phyloP scores from a whole-genome alignment of 2,797 vertebrate genomes.

The Rhinogobio ventralis region DNA sequence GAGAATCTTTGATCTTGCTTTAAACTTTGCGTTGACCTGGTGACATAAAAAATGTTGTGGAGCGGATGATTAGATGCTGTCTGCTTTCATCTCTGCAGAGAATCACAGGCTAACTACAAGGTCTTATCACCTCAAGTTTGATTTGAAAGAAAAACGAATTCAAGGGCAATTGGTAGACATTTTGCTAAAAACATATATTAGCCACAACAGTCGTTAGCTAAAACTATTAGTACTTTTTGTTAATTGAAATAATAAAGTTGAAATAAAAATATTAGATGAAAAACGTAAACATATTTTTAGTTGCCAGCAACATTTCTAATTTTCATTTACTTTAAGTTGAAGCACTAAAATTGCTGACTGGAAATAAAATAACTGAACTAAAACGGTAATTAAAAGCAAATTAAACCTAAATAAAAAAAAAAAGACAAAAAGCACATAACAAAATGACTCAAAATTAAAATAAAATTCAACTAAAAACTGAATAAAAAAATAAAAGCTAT shows the following conservation, averaged over 20 bases:
- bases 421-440: neutral
- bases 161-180: neutral
- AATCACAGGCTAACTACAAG: neutral
- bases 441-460: neutral
- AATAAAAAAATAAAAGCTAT: neutral
- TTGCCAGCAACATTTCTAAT: neutral
- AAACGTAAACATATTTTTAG: neutral
- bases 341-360: neutral
- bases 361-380: neutral
- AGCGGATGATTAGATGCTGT: neutral
- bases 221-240: neutral
- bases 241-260: neutral
- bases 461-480: neutral
- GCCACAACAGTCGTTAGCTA: neutral
- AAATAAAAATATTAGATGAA: neutral
- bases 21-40: neutral
- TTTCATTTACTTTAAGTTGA: neutral
- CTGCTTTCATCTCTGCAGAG: slow-evolving; percentile 9
- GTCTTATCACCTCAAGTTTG: neutral
- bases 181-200: neutral
- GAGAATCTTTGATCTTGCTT: slow-evolving; percentile 18
- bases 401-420: neutral
- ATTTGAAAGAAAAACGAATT: neutral
- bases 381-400: too few relatives aligned
- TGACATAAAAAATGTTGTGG: neutral